Conservation (phyloP, 2,888 invertebrate genomes). For the Diplazon laetatorius region DNA sequence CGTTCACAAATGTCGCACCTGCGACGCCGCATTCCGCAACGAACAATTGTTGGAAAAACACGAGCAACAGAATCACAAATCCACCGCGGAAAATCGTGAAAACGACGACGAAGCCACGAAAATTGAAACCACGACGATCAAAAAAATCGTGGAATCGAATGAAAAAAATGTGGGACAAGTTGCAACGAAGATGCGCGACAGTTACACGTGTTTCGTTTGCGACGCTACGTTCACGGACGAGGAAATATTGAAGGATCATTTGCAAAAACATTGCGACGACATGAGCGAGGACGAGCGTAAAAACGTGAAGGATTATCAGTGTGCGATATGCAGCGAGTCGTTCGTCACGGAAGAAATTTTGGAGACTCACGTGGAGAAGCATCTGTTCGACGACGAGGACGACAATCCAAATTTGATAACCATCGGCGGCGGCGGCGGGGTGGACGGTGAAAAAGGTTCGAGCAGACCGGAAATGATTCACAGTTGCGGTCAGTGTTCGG, state of each 20-base stretch:
- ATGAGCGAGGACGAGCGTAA: conserved; percentile 72
- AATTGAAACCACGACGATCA: background rate
- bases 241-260: conserved; percentile 78
- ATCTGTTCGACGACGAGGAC: conserved; percentile 78
- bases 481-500: conserved; percentile 74
- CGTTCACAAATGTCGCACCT: conserved; percentile 71
- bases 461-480: conserved; percentile 55
- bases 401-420: conserved; percentile 78
- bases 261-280: conserved; percentile 80
- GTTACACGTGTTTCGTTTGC: conserved; percentile 79
- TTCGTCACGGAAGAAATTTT: conserved; percentile 76
- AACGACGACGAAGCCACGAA: conserved; percentile 5
- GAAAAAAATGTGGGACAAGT: conserved; percentile 1
- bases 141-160: too few species aligned
- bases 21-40: conserved; percentile 70
- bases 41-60: conserved; percentile 70
- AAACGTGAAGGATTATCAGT: conserved; percentile 75
- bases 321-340: conserved; percentile 78
- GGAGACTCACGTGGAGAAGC: conserved; percentile 77
- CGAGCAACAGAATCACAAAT: conserved; percentile 70
- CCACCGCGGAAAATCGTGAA: conserved; percentile 32
- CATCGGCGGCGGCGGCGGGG: conserved; percentile 60
- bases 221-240: conserved; percentile 79
- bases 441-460: conserved; percentile 56
- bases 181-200: conserved; percentile 21